Base-by-base conservation (phyloP, 2,888 invertebrate species). In the Papilio demoleus region DNA sequence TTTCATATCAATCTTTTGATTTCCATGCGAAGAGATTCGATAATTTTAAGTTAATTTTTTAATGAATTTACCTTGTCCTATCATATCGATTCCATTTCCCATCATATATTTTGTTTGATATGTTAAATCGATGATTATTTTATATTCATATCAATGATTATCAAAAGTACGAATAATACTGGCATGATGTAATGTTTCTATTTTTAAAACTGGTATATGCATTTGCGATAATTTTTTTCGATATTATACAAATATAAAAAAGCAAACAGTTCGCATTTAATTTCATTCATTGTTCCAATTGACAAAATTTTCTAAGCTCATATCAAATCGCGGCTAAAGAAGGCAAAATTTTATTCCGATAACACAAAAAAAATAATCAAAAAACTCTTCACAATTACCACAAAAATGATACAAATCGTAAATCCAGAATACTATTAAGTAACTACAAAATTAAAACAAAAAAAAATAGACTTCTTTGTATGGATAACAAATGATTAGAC, bases 71-170 rank as follows among this genome's bases (percentile, higher is more conserved):
- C 42, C 38, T 12, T 38, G 38, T 38, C n/a, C n/a, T 38, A 38
- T 38, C 14, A 38, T 38, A 38, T 24, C 22, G 27, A n/a, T 27
- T 27, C 27, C 31, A 17, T 56, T 56, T 56, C n/a, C 31, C 4
- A 3, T 24, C 17, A 3, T 56, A 31, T 17, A n/a, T 56, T 56
- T 17, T 4, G 31, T 24, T 9, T 17, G 27, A 17, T 31, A 31
- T 31, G 9, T 4, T 56, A 56, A 56, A 17, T 31, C 53, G n/a
- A 56, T 56, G 31, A 56, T 56, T 56, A 56, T 56, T 56, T 56
- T 56, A 56, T 17, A 31, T 17, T n/a, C 31, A 17, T 56, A 31
- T 56, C 53, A 53, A 53, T 31, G 4, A 31, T 27, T 27, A 53
- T 53, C 27, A 53, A 11, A n/a, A 27, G 24, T 14, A 5, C 24